These are phyloP conservation scores for Pseudococcus longispinus DNA, from an alignment of 2,888 invertebrate species.

Conservation along the genomic window DNA sequence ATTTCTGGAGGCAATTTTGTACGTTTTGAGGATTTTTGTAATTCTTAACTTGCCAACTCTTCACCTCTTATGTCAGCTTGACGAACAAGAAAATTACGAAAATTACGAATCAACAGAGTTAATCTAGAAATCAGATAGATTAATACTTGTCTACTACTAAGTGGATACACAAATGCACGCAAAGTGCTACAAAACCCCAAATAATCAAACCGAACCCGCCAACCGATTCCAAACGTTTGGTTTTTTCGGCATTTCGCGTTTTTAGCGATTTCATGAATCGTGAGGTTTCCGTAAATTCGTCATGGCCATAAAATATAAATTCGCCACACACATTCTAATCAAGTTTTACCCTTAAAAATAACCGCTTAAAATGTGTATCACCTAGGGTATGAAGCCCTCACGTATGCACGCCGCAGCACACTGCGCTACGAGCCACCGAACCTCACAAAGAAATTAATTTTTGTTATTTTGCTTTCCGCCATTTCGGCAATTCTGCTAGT, in stretches of 20 bases:
- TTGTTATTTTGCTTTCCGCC: constrained; percentile 25
- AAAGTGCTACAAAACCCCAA: not conserved
- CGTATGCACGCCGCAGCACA: constrained; percentile 19
- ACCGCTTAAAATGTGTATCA: constrained; percentile 51
- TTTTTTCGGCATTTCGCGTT: constrained; percentile 25
- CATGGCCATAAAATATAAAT: constrained; percentile 57
- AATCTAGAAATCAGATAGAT: no score
- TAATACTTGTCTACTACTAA: no score
- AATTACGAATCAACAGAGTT: no score
- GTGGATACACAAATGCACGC: no score
- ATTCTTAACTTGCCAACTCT: no score
- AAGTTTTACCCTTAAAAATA: constrained; percentile 55
- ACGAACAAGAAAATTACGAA: no score
- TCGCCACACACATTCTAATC: constrained; percentile 55
- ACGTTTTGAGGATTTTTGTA: no score
- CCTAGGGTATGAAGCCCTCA: constrained; percentile 45
- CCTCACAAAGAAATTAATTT: constrained; percentile 52
- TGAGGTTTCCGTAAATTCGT: constrained; percentile 38
- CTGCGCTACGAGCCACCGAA: not conserved
- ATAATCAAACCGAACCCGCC: not conserved
- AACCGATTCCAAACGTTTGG: not conserved
- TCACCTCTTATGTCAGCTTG: no score
- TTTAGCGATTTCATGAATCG: constrained; percentile 51
- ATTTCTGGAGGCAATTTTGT: no score
- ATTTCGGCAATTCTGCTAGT: constrained; percentile 16